Evolutionary conservation across 2,888 invertebrate species (phyloP).

Genomic region (Byasa hedistus): DNA sequence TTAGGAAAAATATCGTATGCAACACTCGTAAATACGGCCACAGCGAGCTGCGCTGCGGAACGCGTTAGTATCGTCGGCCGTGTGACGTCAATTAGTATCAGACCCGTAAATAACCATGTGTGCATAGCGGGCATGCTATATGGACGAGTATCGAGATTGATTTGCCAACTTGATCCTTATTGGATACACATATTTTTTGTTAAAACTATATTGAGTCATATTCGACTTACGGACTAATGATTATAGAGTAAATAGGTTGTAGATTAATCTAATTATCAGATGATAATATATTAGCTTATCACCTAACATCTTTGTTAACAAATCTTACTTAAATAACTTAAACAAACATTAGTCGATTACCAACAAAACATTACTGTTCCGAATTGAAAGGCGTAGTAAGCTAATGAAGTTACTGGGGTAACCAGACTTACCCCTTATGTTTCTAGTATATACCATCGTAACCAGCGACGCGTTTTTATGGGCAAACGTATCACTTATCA

Average conservation of each 20-base stretch:
- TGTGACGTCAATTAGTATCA: slow-evolving; percentile 60
- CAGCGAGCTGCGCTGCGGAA: slow-evolving; percentile 45
- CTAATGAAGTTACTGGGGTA: too few species aligned
- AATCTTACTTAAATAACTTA: too few species aligned
- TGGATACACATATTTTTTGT: slow-evolving; percentile 26
- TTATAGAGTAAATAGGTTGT: background rate
- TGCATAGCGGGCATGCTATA: slow-evolving; percentile 33
- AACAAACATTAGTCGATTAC: too few species aligned
- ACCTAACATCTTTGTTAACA: background rate
- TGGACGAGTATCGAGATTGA: slow-evolving; percentile 23
- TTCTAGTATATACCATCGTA: too few species aligned
- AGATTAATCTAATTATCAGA: background rate
- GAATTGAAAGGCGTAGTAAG: too few species aligned
- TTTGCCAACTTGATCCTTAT: slow-evolving; percentile 23
- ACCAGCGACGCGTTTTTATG: too few species aligned
- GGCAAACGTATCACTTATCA: too few species aligned
- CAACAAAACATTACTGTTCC: too few species aligned
- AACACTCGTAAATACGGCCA: slow-evolving; percentile 54
- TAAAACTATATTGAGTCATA: slow-evolving; percentile 1
- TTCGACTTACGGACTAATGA: background rate
- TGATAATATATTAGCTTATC: background rate
- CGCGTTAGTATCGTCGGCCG: slow-evolving; percentile 43
- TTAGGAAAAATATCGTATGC: slow-evolving; percentile 66
- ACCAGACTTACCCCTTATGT: too few species aligned
- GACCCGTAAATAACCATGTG: slow-evolving; percentile 44